Evolutionary conservation across 2,797 vertebrate genomes (phyloP).

Genomic region (Rhabdomys pumilio): DNA sequence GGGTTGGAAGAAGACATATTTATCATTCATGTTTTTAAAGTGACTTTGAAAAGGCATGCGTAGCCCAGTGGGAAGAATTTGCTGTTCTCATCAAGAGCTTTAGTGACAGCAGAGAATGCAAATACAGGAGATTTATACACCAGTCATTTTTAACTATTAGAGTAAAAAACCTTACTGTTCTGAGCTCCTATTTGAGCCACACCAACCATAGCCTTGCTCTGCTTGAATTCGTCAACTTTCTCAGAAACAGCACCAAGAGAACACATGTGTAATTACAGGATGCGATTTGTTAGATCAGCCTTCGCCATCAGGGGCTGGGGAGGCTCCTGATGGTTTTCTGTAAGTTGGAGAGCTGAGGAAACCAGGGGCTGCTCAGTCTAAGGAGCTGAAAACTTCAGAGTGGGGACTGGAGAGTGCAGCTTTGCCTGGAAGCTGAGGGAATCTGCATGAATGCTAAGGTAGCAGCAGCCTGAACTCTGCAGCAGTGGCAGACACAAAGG

Average conservation of each 20-base stretch:
- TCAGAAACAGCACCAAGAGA: background rate
- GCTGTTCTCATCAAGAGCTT: background rate
- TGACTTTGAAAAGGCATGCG: conserved; percentile 60
- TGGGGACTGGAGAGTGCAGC: background rate
- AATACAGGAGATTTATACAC: conserved; percentile 35
- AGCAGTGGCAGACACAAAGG: background rate
- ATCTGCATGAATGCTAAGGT: background rate
- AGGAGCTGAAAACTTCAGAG: background rate
- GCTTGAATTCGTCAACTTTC: background rate
- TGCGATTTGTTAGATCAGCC: background rate
- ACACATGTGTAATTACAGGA: background rate
- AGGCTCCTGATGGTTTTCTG: background rate
- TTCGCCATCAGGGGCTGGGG: background rate
- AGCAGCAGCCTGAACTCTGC: background rate
- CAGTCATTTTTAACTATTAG: conserved; percentile 20
- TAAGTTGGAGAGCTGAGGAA: background rate
- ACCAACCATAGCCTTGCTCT: background rate
- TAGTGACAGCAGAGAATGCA: background rate
- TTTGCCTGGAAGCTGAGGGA: background rate
- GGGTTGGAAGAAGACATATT: conserved; percentile 21
- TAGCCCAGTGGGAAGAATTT: background rate
- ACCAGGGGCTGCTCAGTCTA: background rate
- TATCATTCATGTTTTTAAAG: conserved; percentile 60
- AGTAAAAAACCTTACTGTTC: background rate
- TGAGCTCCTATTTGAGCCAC: conserved; percentile 6